Base-by-base conservation (phyloP, 1,140 invertebrate genomes). In the Hirudo medicinalis region DNA sequence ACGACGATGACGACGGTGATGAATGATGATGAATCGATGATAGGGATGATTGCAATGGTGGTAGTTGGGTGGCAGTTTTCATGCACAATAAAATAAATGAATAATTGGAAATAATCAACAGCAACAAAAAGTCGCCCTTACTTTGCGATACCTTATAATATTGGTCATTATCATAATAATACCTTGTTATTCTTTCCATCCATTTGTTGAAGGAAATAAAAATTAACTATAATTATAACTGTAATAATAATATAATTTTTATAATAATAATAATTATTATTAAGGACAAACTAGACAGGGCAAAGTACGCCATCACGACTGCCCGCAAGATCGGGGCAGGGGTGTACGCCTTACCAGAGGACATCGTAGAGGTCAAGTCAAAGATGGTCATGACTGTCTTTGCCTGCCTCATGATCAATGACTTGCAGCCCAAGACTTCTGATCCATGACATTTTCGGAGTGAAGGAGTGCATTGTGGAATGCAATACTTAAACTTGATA, bases 381-480 rank as follows among this genome's bases (percentile, higher is more conserved):
- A 98, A 97, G 84, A 96, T 98, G 94, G 90, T 98, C 27, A 94
- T 99, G 93, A 99, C 95, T 13, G 90, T 98, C 66, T 99, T 98
- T 85, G 94, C 95, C 32, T 97, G 94, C 81, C 86, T 99, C 73
- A 98, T 99, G 95, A 91, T 92, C 22, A 86, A 92, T 78, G 93
- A 95, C 83, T 54, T 70, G 32, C 69, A 70, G n/a, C 43, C 19
- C 3, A 63, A 13, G 8, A 63, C 3, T 0, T 63, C 3, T 8
- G 17, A 22, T 13, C 9, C 4, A 32, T 22, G 57, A 63, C 25
- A 57, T n/a, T 57, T 57, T 57, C 54, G 20, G 54, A 5, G 5
- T 57, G 20, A 57, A n/a, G 54, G 20, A 57, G 9, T 2, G 20
- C 9, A n/a, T n/a, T 57, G 20, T 4, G 54, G 20, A 57, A 57